phyloP scores from a whole-genome alignment of 2,888 invertebrate genomes.

The Chymomyza amoena region DNA sequence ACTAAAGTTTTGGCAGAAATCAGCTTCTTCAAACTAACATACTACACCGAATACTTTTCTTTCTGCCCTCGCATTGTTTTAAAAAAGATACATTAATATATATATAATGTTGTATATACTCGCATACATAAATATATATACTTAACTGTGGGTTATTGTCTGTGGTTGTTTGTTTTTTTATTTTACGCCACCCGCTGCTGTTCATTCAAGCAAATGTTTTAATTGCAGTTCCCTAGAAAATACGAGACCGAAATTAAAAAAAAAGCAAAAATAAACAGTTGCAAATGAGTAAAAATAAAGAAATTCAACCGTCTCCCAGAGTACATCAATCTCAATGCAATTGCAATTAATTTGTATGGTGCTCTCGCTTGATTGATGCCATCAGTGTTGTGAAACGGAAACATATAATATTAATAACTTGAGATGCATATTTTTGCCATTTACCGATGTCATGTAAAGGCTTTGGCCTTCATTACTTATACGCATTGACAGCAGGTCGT shows the following conservation, averaged over 20 bases:
- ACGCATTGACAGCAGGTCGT: background rate
- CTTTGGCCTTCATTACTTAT: conserved; percentile 2
- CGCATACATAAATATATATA: too few species aligned
- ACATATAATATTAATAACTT: conserved; percentile 41
- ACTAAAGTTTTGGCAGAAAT: too few species aligned
- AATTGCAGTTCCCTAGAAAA: background rate
- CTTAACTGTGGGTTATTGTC: too few species aligned
- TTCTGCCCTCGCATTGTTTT: too few species aligned
- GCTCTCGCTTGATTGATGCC: conserved; percentile 32
- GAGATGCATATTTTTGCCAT: conserved; percentile 25
- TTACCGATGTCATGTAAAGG: conserved; percentile 15
- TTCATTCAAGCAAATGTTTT: background rate
- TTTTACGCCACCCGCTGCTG: too few species aligned
- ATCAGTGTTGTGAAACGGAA: conserved; percentile 8
- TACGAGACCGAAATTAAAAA: background rate
- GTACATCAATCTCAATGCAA: conserved; percentile 57
- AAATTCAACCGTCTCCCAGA: conserved; percentile 1
- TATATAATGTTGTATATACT: too few species aligned
- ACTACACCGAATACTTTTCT: too few species aligned
- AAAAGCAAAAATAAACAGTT: background rate
- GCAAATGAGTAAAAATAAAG: background rate
- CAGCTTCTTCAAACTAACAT: too few species aligned
- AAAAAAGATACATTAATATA: too few species aligned
- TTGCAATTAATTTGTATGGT: conserved; percentile 49
- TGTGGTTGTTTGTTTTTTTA: too few species aligned